These are phyloP conservation scores for Synanthedon myopaeformis DNA, from an alignment of 2,888 invertebrate species.

Conservation along the genomic window DNA sequence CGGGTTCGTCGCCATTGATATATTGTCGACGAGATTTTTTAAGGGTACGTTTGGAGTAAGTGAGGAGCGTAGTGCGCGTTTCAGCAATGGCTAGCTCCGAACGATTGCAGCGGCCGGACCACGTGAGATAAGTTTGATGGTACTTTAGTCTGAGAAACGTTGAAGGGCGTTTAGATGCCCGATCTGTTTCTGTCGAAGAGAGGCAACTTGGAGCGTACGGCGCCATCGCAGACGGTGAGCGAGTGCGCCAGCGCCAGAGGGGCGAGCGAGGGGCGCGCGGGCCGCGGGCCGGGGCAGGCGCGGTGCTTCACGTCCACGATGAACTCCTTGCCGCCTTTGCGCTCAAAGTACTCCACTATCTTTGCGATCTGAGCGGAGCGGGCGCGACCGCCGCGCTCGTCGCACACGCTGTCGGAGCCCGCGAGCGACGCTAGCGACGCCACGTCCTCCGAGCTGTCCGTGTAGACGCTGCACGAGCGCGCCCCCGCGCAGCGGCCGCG, in stretches of 20 bases:
- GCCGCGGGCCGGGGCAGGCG: neutral
- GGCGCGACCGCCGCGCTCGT: slow-evolving; percentile 72
- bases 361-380: slow-evolving; percentile 80
- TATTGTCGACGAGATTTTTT: no score
- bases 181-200: slow-evolving; percentile 75
- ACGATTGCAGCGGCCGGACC: no score
- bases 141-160: no score
- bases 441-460: slow-evolving; percentile 88
- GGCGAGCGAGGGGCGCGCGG: slow-evolving; percentile 17
- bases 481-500: slow-evolving; percentile 33
- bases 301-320: slow-evolving; percentile 29
- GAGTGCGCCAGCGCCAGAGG: slow-evolving; percentile 30
- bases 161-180: no score
- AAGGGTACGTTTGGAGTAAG: no score
- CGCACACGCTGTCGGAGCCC: slow-evolving; percentile 80
- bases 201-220: slow-evolving; percentile 86
- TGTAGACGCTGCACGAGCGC: slow-evolving; percentile 83
- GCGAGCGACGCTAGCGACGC: slow-evolving; percentile 85
- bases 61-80: no score
- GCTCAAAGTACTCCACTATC: slow-evolving; percentile 90
- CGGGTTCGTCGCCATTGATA: neutral
- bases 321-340: slow-evolving; percentile 71
- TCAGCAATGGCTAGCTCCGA: no score
- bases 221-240: slow-evolving; percentile 86
- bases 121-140: no score